Evolutionary conservation across 2,797 vertebrate species (phyloP), one percentile per base, ranked within the genome.

Genomic region (Anabas testudineus): DNA sequence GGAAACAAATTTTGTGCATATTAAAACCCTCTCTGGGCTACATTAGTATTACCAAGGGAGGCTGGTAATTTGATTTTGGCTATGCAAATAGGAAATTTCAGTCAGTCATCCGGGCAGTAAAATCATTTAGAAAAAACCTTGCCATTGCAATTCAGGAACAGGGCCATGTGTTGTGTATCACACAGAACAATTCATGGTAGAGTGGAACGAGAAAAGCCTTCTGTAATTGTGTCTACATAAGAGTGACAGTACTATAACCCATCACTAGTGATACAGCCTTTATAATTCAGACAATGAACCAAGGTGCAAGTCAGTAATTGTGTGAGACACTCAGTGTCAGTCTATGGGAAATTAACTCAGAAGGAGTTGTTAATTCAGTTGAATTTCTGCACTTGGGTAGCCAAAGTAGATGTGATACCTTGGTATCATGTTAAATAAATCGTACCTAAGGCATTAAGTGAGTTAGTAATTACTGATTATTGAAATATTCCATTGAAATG

Each of bases 11-110:
- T 66, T 34, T 48, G 15, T 62, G 59, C 75, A 74, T 68, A 53
- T 41, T 47, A 21, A 71, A 78, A 28, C 65, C 28, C 59, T 76
- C 71, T 80, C 66, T 71, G 42, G 43, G 61, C 43, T 77, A 66
- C 63, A 75, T 82, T 82, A 73, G 65, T 76, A 72, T 76, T 83
- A 76, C 66, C 70, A 70, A 36, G 49, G 60, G 67, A 74, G 28
- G 54, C 24, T 71, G 60, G 56, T 87, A 85, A 88, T 85, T 88
- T 76, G 71, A 87, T 86, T 84, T 82, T 66, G 60, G 71, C 46
- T 19, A 68, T 80, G 79, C 71, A 87, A 80, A 88, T 85, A 67
- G 46, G 66, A 78, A 76, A 62, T 78, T 83, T 87, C 63, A 79
- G 71, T 77, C 78, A 71, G 59, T 79, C 78, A 78, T 65, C 71